Evolutionary conservation across 1,140 invertebrate genomes (phyloP).

Genomic region (Pseudomyrmex gracilis): DNA sequence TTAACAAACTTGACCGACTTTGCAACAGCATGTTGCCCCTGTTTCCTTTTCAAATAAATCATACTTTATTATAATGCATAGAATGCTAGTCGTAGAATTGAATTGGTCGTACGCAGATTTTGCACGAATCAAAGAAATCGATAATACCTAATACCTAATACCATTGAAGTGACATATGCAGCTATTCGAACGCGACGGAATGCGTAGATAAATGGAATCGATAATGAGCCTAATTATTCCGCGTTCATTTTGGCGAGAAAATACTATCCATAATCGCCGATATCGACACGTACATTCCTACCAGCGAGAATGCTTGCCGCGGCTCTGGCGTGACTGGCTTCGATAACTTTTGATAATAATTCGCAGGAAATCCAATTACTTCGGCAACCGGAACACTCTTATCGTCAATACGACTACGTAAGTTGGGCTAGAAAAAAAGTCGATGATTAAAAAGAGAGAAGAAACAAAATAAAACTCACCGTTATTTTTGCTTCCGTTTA

Average conservation of each 20-base stretch:
- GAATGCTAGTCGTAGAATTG: not conserved
- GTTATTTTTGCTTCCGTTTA: not conserved
- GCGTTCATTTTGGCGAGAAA: constrained; percentile 47
- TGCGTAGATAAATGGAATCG: constrained; percentile 35
- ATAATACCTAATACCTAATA: constrained; percentile 10
- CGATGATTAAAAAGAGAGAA: not conserved
- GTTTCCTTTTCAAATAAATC: not conserved
- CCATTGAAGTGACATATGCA: not conserved
- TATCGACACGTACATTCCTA: constrained; percentile 50
- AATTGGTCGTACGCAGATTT: constrained; percentile 10
- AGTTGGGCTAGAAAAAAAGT: not conserved
- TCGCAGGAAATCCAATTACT: constrained; percentile 65
- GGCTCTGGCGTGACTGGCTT: constrained; percentile 41
- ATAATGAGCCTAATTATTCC: constrained; percentile 60
- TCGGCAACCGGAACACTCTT: not conserved
- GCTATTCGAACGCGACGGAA: not conserved
- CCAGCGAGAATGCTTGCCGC: constrained; percentile 3
- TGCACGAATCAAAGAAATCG: constrained; percentile 7
- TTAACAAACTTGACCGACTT: not conserved
- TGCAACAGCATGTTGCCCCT: not conserved
- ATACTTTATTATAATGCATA: no score
- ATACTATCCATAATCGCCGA: constrained; percentile 36
- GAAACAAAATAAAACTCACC: not conserved
- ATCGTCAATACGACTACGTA: not conserved
- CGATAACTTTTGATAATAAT: constrained; percentile 60